phyloP scores from a whole-genome alignment of 1,140 invertebrate genomes.

The Eupristina koningsbergeri region DNA sequence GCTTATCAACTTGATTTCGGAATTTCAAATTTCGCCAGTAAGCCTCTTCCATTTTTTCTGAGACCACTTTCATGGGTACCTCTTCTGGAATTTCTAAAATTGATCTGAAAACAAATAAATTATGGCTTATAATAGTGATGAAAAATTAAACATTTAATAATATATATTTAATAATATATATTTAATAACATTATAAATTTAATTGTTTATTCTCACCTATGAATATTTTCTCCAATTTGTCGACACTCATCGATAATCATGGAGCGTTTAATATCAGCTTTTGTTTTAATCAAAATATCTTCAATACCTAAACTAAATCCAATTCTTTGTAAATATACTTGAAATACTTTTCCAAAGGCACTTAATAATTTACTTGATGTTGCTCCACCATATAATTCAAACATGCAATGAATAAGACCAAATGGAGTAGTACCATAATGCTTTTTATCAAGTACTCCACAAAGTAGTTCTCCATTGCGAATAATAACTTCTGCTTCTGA shows the following conservation, averaged over 20 bases:
- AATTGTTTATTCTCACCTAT: conserved; percentile 77
- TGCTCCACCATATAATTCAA: conserved; percentile 94
- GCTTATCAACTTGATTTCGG: conserved; percentile 85
- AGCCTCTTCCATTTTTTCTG: conserved; percentile 80
- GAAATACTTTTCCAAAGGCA: conserved; percentile 93
- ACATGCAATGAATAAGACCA: conserved; percentile 93
- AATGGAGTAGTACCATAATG: conserved; percentile 96
- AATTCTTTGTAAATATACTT: conserved; percentile 88
- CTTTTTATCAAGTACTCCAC: conserved; percentile 96
- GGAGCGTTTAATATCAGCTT: conserved; percentile 82
- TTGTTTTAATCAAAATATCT: conserved; percentile 89
- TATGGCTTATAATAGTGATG: not conserved
- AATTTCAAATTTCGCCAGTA: conserved; percentile 84
- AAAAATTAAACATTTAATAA: not conserved
- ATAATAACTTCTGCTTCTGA: conserved; percentile 94
- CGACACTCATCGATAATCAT: conserved; percentile 81
- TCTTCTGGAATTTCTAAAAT: conserved; percentile 81
- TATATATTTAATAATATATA: no score
- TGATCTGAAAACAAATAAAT: conserved; percentile 73
- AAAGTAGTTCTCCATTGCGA: conserved; percentile 88
- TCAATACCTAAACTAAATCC: conserved; percentile 96
- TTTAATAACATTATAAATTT: no score
- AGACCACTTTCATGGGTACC: conserved; percentile 74
- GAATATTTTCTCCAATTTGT: conserved; percentile 76
- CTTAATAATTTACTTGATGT: conserved; percentile 88